Base-by-base conservation (phyloP, 2,113 vertebrate genomes). In the Panurus biarmicus region DNA sequence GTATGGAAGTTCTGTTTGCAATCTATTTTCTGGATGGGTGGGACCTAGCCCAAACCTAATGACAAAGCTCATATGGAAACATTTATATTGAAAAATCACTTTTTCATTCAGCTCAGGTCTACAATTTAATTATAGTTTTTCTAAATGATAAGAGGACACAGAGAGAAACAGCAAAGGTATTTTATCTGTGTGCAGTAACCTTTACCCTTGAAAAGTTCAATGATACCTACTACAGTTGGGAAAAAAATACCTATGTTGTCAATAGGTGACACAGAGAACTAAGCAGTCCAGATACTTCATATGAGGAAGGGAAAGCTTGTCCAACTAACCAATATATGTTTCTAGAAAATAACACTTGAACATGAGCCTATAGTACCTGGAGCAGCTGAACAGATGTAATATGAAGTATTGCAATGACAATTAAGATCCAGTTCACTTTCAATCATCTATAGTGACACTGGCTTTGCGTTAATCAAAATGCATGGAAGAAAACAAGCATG, bases 21-120 rank as follows among this genome's bases (percentile, higher is more conserved):
- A 57, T 66, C 42, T 93, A 1, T 85, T 94, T 85, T 87, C 60
- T 48, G 38, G 61, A 66, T 15, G 8, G 33, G 33, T 33, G 90
- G 38, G 76, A 88, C 24, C 36, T 71, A 60, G 18, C 44, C 62
- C 44, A 88, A 57, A 62, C 3, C 29, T 82, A 90, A 89, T 47
- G 8, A 64, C 56, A 71, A 5, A 58, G 16, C 35, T 78, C 78
- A 71, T 42, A 93, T 33, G 83, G 75, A 92, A 94, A 9, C 48
- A 71, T 71, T 92, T 85, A 78, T 33, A 45, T 29, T 82, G 79
- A 78, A 67, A 78, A 93, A 82, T 85, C 35, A 66, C 11, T 53
- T 81, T 93, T 93, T 78, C 47, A 85, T 29, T 72, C 40, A 66
- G 22, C 45, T 87, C 31, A 33, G 31, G 47, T 36, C 65, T 70